Base-by-base conservation (phyloP, 2,797 vertebrate genomes). In the Nannoperca australis region DNA sequence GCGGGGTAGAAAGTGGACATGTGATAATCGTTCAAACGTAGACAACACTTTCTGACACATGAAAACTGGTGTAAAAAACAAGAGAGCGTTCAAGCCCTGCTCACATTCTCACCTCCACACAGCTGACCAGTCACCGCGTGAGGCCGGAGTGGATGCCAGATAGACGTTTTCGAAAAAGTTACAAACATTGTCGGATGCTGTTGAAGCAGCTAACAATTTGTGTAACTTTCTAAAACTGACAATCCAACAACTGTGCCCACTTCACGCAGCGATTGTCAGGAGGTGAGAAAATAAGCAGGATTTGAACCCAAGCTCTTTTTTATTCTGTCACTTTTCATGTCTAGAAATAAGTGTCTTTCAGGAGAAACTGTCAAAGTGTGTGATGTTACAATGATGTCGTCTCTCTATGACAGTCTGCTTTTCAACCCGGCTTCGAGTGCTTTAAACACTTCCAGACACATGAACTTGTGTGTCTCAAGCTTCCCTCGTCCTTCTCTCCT, bases 331-430 rank as follows among this genome's bases (percentile, higher is more conserved):
- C 22, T 24, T 72, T 73, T 58, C 5, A 5, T 60, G 15, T 38
- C 70, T 40, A 62, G 36, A 71, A 79, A 59, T 3, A 11, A 66
- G 49, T 24, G 66, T 27, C 42, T 68, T 70, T 59, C 45, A 70
- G 24, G 15, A 62, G 50, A 72, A 47, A 40, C 40, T 22, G 58
- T 65, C 65, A 65, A 44, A 61, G 18, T 11, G 36, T 71, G 66
- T 51, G 55, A 76, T 50, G 24, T n/a, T n/a, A n/a, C n/a, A n/a
- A n/a, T n/a, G n/a, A n/a, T 70, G 49, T 64, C 24, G 1, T 34
- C 38, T 24, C 17, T 63, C 45, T 9, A 0, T 53, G 42, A 59
- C 44, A 13, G 54, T 12, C 32, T 11, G 8, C 47, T 24, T n/a
- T 53, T 54, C 34, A 40, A 22, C 13, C 4, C 20, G 7, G 15